phyloP scores from a whole-genome alignment of 2,797 vertebrate genomes.

The Takifugu rubripes region DNA sequence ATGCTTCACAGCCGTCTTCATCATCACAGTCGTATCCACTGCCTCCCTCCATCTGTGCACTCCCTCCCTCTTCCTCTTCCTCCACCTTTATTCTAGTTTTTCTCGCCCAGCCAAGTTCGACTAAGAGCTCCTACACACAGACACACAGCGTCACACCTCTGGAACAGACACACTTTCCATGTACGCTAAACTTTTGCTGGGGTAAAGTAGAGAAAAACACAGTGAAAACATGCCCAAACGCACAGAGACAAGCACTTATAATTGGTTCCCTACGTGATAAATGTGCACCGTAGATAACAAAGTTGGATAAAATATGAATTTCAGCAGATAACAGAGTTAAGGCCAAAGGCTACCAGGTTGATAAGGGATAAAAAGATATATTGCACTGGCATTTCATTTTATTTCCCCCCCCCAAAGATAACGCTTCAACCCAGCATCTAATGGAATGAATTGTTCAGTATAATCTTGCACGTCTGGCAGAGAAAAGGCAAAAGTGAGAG shows the following conservation, averaged over 20 bases:
- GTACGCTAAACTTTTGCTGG: too few relatives aligned
- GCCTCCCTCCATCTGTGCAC: slow-evolving; percentile 45
- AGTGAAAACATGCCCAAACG: slow-evolving; percentile 4
- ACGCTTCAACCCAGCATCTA: slow-evolving; percentile 10
- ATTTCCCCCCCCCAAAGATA: slow-evolving; percentile 33
- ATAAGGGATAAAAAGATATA: slow-evolving; percentile 15
- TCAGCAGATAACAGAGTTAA: slow-evolving; percentile 31
- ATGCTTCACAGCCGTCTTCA: slow-evolving; percentile 87
- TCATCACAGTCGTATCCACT: slow-evolving; percentile 79
- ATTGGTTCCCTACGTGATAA: slow-evolving; percentile 45
- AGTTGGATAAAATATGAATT: slow-evolving; percentile 25
- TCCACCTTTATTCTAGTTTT: slow-evolving; percentile 60
- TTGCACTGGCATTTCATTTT: slow-evolving; percentile 17
- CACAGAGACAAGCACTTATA: slow-evolving; percentile 26
- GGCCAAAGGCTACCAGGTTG: slow-evolving; percentile 16
- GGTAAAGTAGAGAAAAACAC: background rate
- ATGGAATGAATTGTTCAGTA: slow-evolving; percentile 27
- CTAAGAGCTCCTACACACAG: slow-evolving; percentile 69
- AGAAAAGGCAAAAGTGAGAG: slow-evolving; percentile 9
- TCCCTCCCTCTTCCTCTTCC: slow-evolving; percentile 48
- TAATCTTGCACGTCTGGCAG: slow-evolving; percentile 5
- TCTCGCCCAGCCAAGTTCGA: slow-evolving; percentile 67
- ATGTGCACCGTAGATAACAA: slow-evolving; percentile 28
- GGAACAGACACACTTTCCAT: background rate
- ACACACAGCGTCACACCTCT: background rate